phyloP scores from a whole-genome alignment of 2,797 vertebrate species.

The Pangasius sanitwongsei region DNA sequence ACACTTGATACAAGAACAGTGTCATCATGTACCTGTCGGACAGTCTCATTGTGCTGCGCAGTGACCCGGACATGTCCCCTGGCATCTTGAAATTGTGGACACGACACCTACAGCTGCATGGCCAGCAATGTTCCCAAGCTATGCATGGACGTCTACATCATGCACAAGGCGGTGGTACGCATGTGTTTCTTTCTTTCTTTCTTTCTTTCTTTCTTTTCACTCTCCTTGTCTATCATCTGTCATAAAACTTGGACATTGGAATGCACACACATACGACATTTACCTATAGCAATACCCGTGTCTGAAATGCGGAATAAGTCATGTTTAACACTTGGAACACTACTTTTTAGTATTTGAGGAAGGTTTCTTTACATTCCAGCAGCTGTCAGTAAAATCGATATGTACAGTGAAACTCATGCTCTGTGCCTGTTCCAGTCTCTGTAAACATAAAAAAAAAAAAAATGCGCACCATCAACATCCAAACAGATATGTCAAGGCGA shows the following conservation, averaged over 20 bases:
- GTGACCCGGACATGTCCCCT: slow-evolving; percentile 89
- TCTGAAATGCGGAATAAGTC: not conserved
- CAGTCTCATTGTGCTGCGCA: slow-evolving; percentile 86
- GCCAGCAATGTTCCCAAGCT: slow-evolving; percentile 85
- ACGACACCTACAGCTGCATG: slow-evolving; percentile 90
- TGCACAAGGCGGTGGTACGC: slow-evolving; percentile 89
- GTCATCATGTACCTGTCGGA: slow-evolving; percentile 83
- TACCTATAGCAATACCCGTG: not conserved
- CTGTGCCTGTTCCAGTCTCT: not conserved
- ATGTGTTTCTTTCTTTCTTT: not conserved
- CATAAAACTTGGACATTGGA: not conserved
- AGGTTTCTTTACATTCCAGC: not conserved
- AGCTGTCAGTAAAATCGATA: not conserved
- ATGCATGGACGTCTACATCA: slow-evolving; percentile 93
- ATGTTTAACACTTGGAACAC: not conserved
- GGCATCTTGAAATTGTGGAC: slow-evolving; percentile 94
- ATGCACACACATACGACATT: not conserved
- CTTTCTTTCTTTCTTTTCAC: not conserved
- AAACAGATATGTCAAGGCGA: not conserved
- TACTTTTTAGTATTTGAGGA: not conserved
- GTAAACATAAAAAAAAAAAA: too few species aligned
- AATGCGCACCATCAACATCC: not conserved
- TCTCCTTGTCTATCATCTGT: not conserved
- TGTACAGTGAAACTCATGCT: not conserved
- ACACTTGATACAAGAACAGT: slow-evolving; percentile 94